Evolutionary conservation across 2,113 vertebrate genomes (phyloP), one percentile per base, ranked within the genome.

Genomic region (Anolis carolinensis): DNA sequence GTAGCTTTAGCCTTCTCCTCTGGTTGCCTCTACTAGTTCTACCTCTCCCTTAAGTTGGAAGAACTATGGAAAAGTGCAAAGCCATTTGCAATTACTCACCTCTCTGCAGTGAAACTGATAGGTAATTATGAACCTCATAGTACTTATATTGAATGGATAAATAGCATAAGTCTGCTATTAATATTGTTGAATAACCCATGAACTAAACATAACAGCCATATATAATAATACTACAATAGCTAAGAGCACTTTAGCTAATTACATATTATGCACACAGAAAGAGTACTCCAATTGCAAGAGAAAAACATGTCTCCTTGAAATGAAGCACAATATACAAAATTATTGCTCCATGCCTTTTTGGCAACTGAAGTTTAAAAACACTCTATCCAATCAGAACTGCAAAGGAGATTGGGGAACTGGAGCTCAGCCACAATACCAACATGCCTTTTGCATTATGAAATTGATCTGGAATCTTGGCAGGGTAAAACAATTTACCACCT

Each of bases 201-300:
- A 76, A 2, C 5, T 84, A 16, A 83, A 63, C 67, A 8, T 55
- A 67, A 65, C 39, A 36, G 0, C 44, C 1, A 44, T 78, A 25
- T n/a, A 3, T 44, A 79, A 39, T 82, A 25, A 23, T 16, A 79
- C 20, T 30, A 70, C 63, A 63, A 83, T 83, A 79, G 2, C 44
- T 79, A 74, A 88, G 84, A 86, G 0, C 1, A 81, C 82, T 88
- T 91, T 77, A 79, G 3, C 5, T 62, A 82, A 71, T 79, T 87
- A 6, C 44, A 88, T 72, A 0, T n/a, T 50, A 73, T 79, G 0
- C 7, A 4, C 1, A 0, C 27, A 10, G 36, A 86, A 7, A 8
- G 88, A 68, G 84, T 14, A 84, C 44, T 87, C 86, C 1, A 86
- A 85, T 71, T 68, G 79, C 0, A 0, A 16, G 0, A 81, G 73